Evolutionary conservation across 2,797 vertebrate species (phyloP), one percentile per base, ranked within the genome.

Genomic region (Phataginus tetradactyla): DNA sequence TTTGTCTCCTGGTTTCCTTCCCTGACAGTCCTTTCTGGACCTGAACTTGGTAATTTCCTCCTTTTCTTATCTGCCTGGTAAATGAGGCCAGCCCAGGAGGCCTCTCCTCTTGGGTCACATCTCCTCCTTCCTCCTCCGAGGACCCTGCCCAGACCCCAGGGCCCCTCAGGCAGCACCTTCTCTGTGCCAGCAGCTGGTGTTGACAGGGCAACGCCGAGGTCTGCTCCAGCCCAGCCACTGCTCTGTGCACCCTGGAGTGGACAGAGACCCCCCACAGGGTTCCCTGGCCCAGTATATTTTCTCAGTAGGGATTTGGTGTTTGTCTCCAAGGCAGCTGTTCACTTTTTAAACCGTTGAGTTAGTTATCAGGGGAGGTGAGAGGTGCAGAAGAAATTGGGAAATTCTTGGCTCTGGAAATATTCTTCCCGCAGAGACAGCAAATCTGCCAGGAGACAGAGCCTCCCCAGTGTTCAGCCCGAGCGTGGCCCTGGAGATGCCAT

Each of bases 301-400:
- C 34, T 23, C 27, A 2, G 1, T 20, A 27, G 8, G n/a, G 4
- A 13, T 23, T 32, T n/a, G 42, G n/a, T 7, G 1, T 29, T n/a
- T 14, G 72, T 17, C 49, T 72, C 27, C 0, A 4, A 29, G 20
- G 9, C 14, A 4, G n/a, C 3, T 1, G 20, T 14, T 6, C 21
- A 6, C 45, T n/a, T 29, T 37, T 42, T 32, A 71, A 59, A 37
- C 49, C 5, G 1, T 34, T 0, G 6, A 57, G 1, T 25, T 21
- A 37, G 63, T 39, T 39, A 1, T 2, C 0, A 4, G 51, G n/a
- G 72, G 25, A 51, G 61, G 34, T 0, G 4, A 27, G 4, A 23
- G 17, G 18, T 2, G 29, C 4, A 0, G 0, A 23, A 1, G 42
- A n/a, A 3, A 12, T 39, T 3, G 3, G 3, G 49, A 37, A 15